Conservation (phyloP, 1,140 invertebrate species). For the Lordiphosa mommai region DNA sequence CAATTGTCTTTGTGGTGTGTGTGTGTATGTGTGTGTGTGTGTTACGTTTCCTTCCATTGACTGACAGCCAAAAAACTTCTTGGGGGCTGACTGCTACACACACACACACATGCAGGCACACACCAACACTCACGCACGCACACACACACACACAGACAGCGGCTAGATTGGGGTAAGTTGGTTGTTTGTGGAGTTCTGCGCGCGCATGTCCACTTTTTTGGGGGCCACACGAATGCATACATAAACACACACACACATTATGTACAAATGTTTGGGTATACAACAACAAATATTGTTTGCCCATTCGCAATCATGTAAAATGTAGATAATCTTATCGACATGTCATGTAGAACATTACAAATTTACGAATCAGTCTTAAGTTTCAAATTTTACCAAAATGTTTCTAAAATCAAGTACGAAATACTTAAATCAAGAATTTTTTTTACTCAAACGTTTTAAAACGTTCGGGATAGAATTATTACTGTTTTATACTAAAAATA, state of each 20-base stretch:
- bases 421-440: too few species aligned
- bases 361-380: too few species aligned
- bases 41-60: slow-evolving; percentile 70
- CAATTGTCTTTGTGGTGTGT: slow-evolving; percentile 2
- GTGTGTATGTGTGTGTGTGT: slow-evolving; percentile 17
- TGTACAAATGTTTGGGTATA: slow-evolving; percentile 62
- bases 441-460: too few species aligned
- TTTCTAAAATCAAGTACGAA: too few species aligned
- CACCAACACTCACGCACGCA: slow-evolving; percentile 16
- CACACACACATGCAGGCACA: slow-evolving; percentile 8
- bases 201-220: slow-evolving; percentile 58
- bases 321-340: slow-evolving; percentile 16
- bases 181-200: slow-evolving; percentile 71
- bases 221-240: slow-evolving; percentile 12
- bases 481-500: too few species aligned
- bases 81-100: slow-evolving; percentile 54
- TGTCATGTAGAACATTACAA: not conserved
- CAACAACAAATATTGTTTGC: slow-evolving; percentile 61
- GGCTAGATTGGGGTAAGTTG: slow-evolving; percentile 63
- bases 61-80: slow-evolving; percentile 76
- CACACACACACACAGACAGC: slow-evolving; percentile 2
- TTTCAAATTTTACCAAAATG: slow-evolving; percentile 1
- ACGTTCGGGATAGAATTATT: too few species aligned
- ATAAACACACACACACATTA: slow-evolving; percentile 20
- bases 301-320: slow-evolving; percentile 30